Percentiles rank a stretch among this genome's conserved stretches.
These are phyloP conservation scores for Esox masquinongy DNA, from an alignment of 2,797 vertebrate genomes.

Conservation along the genomic window DNA sequence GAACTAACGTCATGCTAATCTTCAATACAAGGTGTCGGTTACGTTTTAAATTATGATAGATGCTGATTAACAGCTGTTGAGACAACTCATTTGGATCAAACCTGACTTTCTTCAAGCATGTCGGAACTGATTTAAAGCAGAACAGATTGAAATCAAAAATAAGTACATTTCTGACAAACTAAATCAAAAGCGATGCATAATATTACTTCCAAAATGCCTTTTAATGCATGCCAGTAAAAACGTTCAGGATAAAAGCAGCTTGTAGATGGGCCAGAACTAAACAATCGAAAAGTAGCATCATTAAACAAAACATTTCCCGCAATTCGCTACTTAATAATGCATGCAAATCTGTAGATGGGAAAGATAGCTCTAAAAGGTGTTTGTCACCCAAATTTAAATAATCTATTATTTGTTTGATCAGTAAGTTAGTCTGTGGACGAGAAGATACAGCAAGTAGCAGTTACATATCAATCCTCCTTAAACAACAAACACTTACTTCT, in stretches of 20 bases:
- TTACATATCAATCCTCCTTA: too few species aligned
- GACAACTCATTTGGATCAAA: neutral
- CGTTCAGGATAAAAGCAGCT: neutral
- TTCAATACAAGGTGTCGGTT: slow-evolving; percentile 19
- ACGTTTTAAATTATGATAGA: neutral
- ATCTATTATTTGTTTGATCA: too few species aligned
- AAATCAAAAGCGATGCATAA: neutral
- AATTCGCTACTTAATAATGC: slow-evolving; percentile 41
- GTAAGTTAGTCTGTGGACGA: too few species aligned
- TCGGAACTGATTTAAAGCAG: neutral
- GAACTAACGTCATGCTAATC: neutral
- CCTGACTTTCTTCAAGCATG: neutral
- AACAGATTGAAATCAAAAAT: neutral
- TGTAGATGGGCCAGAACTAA: neutral
- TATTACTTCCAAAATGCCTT: neutral
- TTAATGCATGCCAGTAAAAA: neutral
- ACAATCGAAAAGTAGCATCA: slow-evolving; percentile 13
- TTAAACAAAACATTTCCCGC: slow-evolving; percentile 39
- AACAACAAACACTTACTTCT: too few species aligned
- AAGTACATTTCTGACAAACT: neutral
- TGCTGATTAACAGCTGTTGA: neutral
- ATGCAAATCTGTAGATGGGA: slow-evolving; percentile 11
- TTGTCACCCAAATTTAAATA: neutral
- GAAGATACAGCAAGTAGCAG: too few species aligned
- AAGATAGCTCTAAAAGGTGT: slow-evolving; percentile 7